Evolutionary conservation across 2,113 vertebrate species (phyloP), one percentile per base, ranked within the genome.

Genomic region (Galeopterus variegatus): DNA sequence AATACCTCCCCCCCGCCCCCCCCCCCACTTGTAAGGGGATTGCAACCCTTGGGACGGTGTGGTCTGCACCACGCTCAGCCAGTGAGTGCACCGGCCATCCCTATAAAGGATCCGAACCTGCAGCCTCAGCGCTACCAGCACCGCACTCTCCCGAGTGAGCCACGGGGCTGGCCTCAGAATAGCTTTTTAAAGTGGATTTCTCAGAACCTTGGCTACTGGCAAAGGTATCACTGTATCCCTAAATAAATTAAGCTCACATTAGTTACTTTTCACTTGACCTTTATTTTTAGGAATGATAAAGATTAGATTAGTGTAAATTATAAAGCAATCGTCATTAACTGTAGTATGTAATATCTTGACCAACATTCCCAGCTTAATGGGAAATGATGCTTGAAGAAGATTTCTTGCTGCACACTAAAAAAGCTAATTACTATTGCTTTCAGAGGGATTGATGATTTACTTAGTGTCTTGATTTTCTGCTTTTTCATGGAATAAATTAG

Each of bases 371-470:
- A 88, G 54, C 54, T 81, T 75, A 82, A 36, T 23, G 28, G 52
- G 64, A 82, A 18, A 31, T 87, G 64, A 79, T 84, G 15, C 48
- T 87, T 77, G 18, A 64, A 72, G 60, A 93, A 14, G n/a, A 77
- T 26, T 72, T 82, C 80, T 87, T 83, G 36, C 52, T 67, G 8
- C 73, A 76, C 21, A 36, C 28, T 36, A 86, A n/a, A 92, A 58
- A 92, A 92, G 24, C 36, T 90, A 62, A 62, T 65, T 82, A 89
- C 18, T 89, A 4, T 80, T 54, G 8, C 65, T 95, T 93, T 93
- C 31, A 88, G 50, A 79, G 48, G 36, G 45, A 62, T 86, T 93
- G 56, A 41, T 48, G 33, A 50, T 83, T 60, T 79, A 54, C 58
- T 56, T 88, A 31, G 15, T 45, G 92, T 92, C 8, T 52, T 81